phyloP scores from a whole-genome alignment of 2,113 vertebrate species.

The Plecotus auritus region DNA sequence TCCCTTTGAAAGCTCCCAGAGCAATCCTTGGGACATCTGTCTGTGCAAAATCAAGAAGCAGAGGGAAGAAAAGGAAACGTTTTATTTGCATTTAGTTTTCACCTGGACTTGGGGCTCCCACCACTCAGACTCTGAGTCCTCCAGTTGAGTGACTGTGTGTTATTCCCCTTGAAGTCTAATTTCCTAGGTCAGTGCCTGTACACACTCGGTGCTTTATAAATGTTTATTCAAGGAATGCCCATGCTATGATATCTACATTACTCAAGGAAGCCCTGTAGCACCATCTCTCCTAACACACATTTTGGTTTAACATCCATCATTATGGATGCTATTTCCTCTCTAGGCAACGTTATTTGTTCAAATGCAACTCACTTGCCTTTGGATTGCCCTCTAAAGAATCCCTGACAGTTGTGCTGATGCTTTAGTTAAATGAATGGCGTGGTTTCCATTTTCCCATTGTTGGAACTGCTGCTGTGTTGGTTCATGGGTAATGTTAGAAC shows the following conservation, averaged over 20 bases:
- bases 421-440: not conserved
- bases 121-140: not conserved
- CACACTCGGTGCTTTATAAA: not conserved
- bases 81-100: not conserved
- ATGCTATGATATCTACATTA: not conserved
- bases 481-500: not conserved
- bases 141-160: not conserved
- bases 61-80: not conserved
- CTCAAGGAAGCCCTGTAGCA: not conserved
- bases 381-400: not conserved
- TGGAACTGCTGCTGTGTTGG: not conserved
- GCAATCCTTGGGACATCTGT: not conserved
- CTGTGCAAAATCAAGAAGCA: not conserved
- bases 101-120: not conserved
- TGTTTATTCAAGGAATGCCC: not conserved
- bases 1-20: not conserved
- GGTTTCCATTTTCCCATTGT: slow-evolving; percentile 31
- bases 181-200: not conserved
- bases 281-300: not conserved
- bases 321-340: not conserved
- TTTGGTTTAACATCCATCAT: not conserved
- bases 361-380: not conserved
- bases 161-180: not conserved
- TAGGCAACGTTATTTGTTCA: slow-evolving; percentile 32
- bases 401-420: not conserved